A percentile compares a stretch with the other conserved stretches of the same genome.
Evolutionary conservation across 2,888 invertebrate species (phyloP).

Genomic region (Allophyes oxyacanthae): DNA sequence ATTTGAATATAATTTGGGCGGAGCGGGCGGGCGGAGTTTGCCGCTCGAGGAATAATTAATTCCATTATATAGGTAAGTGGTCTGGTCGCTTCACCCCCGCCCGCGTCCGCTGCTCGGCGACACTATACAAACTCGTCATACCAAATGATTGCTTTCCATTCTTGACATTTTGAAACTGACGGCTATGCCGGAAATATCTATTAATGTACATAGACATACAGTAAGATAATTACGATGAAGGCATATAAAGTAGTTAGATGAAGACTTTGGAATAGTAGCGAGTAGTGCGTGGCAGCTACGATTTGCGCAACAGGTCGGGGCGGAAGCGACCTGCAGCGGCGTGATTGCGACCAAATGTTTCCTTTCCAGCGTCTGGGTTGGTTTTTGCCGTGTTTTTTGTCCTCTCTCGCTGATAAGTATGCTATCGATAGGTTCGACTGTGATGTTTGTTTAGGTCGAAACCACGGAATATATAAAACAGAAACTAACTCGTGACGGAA

Average conservation of each 20-base stretch:
- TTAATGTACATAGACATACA: constrained; percentile 19
- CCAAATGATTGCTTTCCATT: constrained; percentile 55
- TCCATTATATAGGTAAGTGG: constrained; percentile 85
- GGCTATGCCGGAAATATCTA: constrained; percentile 32
- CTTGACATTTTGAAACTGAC: constrained; percentile 41
- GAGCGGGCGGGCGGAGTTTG: constrained; percentile 88
- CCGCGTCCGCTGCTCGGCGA: constrained; percentile 42
- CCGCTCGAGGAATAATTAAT: constrained; percentile 88
- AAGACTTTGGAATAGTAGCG: constrained; percentile 34
- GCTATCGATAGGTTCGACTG: constrained; percentile 85
- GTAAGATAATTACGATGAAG: constrained; percentile 23
- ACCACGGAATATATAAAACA: no score
- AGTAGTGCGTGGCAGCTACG: constrained; percentile 58
- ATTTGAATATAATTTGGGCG: constrained; percentile 89
- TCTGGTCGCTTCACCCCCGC: constrained; percentile 68
- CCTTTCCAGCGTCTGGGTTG: constrained; percentile 81
- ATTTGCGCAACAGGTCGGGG: constrained; percentile 89
- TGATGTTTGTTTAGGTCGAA: constrained; percentile 84
- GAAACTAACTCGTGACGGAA: constrained; percentile 82
- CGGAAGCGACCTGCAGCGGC: constrained; percentile 88
- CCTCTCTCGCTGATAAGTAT: constrained; percentile 82
- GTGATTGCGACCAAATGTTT: constrained; percentile 89
- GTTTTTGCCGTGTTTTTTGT: constrained; percentile 86
- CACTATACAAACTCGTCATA: constrained; percentile 61
- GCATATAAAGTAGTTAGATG: constrained; percentile 54